Conservation (phyloP, 2,888 invertebrate genomes). For the Cyclophora albipunctata region DNA sequence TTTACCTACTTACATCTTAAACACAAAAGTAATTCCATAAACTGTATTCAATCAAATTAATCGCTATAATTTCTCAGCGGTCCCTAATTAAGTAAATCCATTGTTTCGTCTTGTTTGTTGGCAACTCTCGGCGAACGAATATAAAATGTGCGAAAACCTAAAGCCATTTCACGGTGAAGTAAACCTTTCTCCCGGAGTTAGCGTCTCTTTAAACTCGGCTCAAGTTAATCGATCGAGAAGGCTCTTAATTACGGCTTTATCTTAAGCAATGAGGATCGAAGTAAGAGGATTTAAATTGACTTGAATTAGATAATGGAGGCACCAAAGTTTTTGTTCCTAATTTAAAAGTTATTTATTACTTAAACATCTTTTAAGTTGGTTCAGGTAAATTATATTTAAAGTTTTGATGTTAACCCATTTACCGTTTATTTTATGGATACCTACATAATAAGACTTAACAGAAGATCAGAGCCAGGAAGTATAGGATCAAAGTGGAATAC, state of each 20-base stretch:
- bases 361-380: too few relatives aligned
- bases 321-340: conserved; percentile 18
- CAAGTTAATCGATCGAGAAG: conserved; percentile 74
- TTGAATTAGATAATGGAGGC: conserved; percentile 41
- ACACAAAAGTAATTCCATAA: too few relatives aligned
- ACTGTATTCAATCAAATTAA: too few relatives aligned
- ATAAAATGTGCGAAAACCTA: conserved; percentile 74
- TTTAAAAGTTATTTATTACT: conserved; percentile 9
- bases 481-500: too few relatives aligned
- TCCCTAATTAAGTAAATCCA: conserved; percentile 70
- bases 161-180: conserved; percentile 75
- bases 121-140: conserved; percentile 51
- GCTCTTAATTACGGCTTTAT: conserved; percentile 74
- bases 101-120: conserved; percentile 71
- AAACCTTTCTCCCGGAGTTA: conserved; percentile 74
- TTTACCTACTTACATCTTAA: too few relatives aligned
- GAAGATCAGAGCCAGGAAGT: too few relatives aligned
- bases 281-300: conserved; percentile 50
- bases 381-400: too few relatives aligned
- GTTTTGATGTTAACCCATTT: too few relatives aligned
- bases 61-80: conserved; percentile 27
- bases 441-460: too few relatives aligned
- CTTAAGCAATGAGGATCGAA: conserved; percentile 65
- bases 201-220: conserved; percentile 74
- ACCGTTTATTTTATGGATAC: too few relatives aligned